phyloP scores from a whole-genome alignment of 1,140 invertebrate species.

The Sinonovacula constricta region DNA sequence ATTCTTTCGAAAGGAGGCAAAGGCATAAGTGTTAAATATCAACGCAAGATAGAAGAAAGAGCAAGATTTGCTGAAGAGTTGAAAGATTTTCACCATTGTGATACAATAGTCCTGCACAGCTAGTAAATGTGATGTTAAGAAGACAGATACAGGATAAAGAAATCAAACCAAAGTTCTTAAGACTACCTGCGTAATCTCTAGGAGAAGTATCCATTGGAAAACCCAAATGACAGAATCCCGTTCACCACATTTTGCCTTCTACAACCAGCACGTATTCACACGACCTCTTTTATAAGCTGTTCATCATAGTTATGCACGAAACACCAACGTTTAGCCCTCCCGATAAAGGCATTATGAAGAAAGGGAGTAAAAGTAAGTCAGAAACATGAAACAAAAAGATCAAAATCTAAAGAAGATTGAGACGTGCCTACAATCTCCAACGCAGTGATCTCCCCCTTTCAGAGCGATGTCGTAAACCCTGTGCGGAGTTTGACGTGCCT shows the following conservation, averaged over 20 bases:
- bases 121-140: slow-evolving; percentile 49
- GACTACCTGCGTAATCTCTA: slow-evolving; percentile 54
- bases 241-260: slow-evolving; percentile 44
- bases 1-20: no score
- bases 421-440: background rate
- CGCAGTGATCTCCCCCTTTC: no score
- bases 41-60: background rate
- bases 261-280: slow-evolving; percentile 35
- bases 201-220: slow-evolving; percentile 45
- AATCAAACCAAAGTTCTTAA: slow-evolving; percentile 38
- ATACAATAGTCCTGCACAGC: slow-evolving; percentile 49
- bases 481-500: no score
- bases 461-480: no score
- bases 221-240: slow-evolving; percentile 40
- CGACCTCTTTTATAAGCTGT: slow-evolving; percentile 41
- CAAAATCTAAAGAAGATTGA: background rate
- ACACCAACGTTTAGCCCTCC: slow-evolving; percentile 57
- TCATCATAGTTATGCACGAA: slow-evolving; percentile 52
- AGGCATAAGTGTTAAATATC: no score
- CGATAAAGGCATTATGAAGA: no score
- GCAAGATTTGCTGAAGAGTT: background rate
- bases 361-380: no score
- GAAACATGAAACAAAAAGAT: slow-evolving; percentile 5
- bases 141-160: background rate
- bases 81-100: slow-evolving; percentile 44